phyloP scores from a whole-genome alignment of 2,888 invertebrate species.

The Melinaea menophilus region DNA sequence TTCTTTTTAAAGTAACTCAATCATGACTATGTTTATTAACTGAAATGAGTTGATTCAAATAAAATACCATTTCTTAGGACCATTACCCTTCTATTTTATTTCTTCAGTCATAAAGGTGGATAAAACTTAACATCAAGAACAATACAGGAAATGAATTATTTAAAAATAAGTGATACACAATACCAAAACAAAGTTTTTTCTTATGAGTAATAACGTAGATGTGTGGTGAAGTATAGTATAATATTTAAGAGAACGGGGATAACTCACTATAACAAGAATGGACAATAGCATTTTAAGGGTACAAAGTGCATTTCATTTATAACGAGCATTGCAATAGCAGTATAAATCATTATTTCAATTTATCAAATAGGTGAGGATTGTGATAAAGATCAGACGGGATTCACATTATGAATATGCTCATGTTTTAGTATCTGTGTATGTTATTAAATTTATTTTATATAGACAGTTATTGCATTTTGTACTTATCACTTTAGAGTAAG shows the following conservation, averaged over 20 bases:
- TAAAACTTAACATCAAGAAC: neutral
- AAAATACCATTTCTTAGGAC: neutral
- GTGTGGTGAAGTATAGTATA: neutral
- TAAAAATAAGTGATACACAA: neutral
- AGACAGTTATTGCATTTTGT: constrained; percentile 2
- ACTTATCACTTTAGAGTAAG: neutral
- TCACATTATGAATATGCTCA: no score
- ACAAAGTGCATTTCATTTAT: neutral
- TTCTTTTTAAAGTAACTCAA: no score
- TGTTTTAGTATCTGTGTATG: no score
- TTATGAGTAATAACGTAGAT: no score
- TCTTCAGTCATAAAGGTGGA: neutral
- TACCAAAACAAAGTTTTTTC: neutral
- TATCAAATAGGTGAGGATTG: no score
- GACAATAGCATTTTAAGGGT: neutral
- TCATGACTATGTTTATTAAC: no score
- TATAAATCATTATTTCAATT: neutral
- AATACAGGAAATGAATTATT: neutral
- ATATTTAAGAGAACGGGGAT: neutral
- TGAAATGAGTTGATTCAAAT: neutral
- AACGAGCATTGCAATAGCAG: neutral
- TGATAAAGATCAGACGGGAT: no score
- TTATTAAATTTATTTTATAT: no score
- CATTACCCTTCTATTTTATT: neutral
- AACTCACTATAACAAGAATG: no score